These are phyloP conservation scores for Apostichopus californicus DNA, from an alignment of 35 echinoderm and acorn worm genomes.

Conservation along the genomic window DNA sequence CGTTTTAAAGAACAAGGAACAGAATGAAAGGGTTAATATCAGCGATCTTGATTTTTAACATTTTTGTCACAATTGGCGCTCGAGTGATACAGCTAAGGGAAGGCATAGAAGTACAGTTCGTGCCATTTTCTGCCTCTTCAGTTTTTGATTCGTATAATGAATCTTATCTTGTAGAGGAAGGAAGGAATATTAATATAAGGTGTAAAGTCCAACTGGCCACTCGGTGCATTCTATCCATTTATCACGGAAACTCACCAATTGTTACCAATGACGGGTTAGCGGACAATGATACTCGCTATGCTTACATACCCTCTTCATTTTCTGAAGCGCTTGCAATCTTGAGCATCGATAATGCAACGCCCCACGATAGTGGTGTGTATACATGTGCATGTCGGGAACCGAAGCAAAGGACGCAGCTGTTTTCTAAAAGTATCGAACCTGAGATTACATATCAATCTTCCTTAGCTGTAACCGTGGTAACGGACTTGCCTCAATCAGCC, in stretches of 20 bases:
- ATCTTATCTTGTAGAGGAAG: not conserved
- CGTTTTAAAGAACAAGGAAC: too few relatives aligned
- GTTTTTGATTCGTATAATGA: not conserved
- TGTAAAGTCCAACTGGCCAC: not conserved
- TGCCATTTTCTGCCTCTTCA: not conserved
- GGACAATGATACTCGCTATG: too few relatives aligned
- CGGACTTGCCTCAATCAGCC: not conserved
- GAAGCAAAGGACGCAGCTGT: not conserved
- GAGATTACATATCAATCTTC: not conserved
- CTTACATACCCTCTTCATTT: not conserved
- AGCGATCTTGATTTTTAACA: not conserved
- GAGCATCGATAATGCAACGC: not conserved
- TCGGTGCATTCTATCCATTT: not conserved
- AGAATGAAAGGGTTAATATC: too few relatives aligned
- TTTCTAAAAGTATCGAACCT: too few relatives aligned
- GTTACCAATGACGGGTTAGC: not conserved
- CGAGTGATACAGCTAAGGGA: not conserved
- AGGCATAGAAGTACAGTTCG: not conserved
- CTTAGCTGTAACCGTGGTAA: not conserved
- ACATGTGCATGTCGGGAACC: not conserved
- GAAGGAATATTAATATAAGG: not conserved
- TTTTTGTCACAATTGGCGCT: not conserved
- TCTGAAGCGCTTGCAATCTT: not conserved
- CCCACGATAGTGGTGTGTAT: not conserved
- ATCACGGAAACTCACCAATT: not conserved